Conservation (phyloP, 2,888 invertebrate species). For the Drosophila eohydei region DNA sequence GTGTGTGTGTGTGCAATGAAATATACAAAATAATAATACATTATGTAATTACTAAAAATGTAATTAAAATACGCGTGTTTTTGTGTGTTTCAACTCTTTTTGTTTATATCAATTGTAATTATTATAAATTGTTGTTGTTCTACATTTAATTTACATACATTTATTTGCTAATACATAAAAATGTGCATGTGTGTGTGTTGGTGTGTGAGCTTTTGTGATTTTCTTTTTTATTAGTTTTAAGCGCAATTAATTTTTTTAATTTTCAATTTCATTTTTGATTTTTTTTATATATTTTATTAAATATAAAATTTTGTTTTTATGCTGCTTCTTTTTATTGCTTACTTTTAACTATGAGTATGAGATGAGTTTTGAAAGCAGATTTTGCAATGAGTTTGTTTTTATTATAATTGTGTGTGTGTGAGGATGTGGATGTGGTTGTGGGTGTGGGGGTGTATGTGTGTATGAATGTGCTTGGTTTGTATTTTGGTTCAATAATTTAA, state of each 20-base stretch:
- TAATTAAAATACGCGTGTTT: conserved; percentile 69
- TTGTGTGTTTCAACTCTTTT: conserved; percentile 16
- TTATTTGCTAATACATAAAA: conserved; percentile 59
- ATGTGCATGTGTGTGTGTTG: conserved; percentile 29
- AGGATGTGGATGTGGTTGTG: conserved; percentile 26
- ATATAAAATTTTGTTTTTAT: conserved; percentile 16
- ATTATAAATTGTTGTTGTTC: conserved; percentile 39
- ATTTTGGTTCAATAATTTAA: conserved; percentile 76
- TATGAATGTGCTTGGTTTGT: conserved; percentile 63
- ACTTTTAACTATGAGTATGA: conserved; percentile 76
- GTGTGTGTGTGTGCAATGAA: conserved; percentile 51
- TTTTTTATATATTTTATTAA: conserved; percentile 1
- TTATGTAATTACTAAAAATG: conserved; percentile 75
- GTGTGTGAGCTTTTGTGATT: conserved; percentile 2
- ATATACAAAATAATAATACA: conserved; percentile 74
- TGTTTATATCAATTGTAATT: conserved; percentile 46
- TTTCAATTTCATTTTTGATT: conserved; percentile 30
- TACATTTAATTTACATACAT: conserved; percentile 64
- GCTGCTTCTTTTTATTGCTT: conserved; percentile 51
- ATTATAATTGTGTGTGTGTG: conserved; percentile 32
- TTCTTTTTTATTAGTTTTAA: conserved; percentile 26
- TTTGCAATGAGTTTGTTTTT: conserved; percentile 66
- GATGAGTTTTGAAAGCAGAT: conserved; percentile 79
- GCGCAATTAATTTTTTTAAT: conserved; percentile 32
- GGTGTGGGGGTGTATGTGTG: conserved; percentile 31